Evolutionary conservation across 2,888 invertebrate genomes (phyloP).

Genomic region (Dendrolimus houi): DNA sequence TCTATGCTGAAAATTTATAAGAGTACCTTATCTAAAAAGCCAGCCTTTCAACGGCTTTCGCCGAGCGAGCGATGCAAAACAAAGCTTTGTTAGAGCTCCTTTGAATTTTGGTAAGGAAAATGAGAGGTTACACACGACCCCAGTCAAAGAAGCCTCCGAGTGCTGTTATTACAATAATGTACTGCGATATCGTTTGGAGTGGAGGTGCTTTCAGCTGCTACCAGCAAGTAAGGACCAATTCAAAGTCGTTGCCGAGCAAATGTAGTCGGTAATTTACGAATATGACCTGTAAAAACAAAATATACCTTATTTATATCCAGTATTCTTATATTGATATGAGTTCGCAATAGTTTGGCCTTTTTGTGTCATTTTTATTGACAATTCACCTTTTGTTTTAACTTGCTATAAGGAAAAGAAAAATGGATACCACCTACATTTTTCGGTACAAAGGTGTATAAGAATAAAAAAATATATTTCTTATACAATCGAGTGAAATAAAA

Average conservation of each 20-base stretch:
- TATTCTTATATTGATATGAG: neutral
- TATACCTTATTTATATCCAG: neutral
- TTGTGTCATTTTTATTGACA: neutral
- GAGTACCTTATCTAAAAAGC: conserved; percentile 72
- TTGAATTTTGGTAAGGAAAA: conserved; percentile 74
- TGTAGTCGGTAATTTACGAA: conserved; percentile 15
- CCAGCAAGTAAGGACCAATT: conserved; percentile 16
- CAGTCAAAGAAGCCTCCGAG: conserved; percentile 64
- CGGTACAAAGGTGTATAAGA: conserved; percentile 10
- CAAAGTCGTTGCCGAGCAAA: conserved; percentile 12
- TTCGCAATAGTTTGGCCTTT: neutral
- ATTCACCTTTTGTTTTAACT: neutral
- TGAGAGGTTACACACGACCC: conserved; percentile 67
- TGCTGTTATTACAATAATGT: conserved; percentile 71
- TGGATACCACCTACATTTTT: neutral
- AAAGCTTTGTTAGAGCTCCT: conserved; percentile 72
- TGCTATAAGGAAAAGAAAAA: neutral
- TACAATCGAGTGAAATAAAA: too few species aligned
- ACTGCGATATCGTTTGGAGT: conserved; percentile 57
- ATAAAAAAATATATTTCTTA: too few species aligned
- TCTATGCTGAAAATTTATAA: conserved; percentile 64
- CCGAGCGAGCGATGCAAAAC: conserved; percentile 68
- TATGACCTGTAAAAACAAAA: neutral
- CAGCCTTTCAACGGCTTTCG: conserved; percentile 66
- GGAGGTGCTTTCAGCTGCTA: conserved; percentile 31